Percentiles rank a stretch among this genome's conserved stretches.
Evolutionary conservation across 2,113 vertebrate species (phyloP).

Genomic region (Sinocyclocheilus anophthalmus): DNA sequence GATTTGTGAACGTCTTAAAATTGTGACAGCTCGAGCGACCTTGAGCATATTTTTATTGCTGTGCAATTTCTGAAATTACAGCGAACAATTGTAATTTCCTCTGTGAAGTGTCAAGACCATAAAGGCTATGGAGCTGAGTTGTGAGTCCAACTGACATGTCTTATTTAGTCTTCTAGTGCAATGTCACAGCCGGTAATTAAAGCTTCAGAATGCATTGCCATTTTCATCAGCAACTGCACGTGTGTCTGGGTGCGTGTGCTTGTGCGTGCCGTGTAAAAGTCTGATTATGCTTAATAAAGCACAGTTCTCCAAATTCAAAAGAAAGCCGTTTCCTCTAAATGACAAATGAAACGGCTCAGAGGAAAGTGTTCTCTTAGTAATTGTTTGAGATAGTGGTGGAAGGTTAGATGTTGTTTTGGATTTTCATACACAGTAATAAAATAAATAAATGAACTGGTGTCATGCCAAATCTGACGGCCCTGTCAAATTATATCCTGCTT

Average conservation of each 20-base stretch:
- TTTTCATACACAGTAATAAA: not conserved
- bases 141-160: not conserved
- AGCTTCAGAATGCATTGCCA: not conserved
- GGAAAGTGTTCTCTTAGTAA: constrained; percentile 1
- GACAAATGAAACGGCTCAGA: not conserved
- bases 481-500: not conserved
- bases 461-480: not conserved
- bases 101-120: not conserved
- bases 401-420: constrained; percentile 5
- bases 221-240: not conserved
- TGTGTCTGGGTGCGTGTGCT: not conserved
- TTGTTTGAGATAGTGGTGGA: not conserved
- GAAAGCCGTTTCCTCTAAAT: not conserved
- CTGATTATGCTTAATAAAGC: constrained; percentile 14
- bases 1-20: not conserved
- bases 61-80: constrained; percentile 24
- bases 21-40: not conserved
- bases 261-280: not conserved
- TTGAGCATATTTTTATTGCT: constrained; percentile 1
- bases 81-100: constrained; percentile 13
- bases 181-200: not conserved
- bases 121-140: not conserved
- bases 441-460: not conserved
- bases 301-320: not conserved
- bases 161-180: not conserved